These are phyloP conservation scores for Lasioglossum leucozonium DNA, from an alignment of 2,888 invertebrate species.

Conservation along the genomic window DNA sequence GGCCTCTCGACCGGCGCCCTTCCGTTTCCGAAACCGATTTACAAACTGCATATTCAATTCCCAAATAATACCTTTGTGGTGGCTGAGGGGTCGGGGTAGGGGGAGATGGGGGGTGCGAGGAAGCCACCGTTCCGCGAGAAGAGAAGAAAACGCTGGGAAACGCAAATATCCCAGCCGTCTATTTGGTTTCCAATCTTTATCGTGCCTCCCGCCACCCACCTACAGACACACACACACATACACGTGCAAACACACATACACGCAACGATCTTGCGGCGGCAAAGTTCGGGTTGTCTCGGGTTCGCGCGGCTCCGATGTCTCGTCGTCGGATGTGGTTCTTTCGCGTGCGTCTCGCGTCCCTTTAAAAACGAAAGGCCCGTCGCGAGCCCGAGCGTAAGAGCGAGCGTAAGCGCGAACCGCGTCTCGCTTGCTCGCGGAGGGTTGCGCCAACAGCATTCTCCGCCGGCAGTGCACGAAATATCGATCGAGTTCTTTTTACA, in stretches of 20 bases:
- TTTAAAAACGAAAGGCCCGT: slow-evolving; percentile 45
- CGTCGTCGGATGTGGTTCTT: slow-evolving; percentile 37
- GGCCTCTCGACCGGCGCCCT: slow-evolving; percentile 11
- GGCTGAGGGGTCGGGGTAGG: background rate
- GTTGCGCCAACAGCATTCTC: slow-evolving; percentile 50
- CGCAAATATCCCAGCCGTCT: slow-evolving; percentile 17
- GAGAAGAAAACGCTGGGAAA: slow-evolving; percentile 38
- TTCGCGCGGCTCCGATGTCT: slow-evolving; percentile 28
- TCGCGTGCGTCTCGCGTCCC: slow-evolving; percentile 46
- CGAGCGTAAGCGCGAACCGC: background rate
- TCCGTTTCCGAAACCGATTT: slow-evolving; percentile 51
- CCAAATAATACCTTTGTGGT: slow-evolving; percentile 47
- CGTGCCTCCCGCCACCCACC: background rate
- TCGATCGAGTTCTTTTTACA: slow-evolving; percentile 75
- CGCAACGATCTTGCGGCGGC: background rate
- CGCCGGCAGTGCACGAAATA: slow-evolving; percentile 68
- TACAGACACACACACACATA: background rate
- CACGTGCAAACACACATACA: background rate
- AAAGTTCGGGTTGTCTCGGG: background rate
- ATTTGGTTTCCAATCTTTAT: slow-evolving; percentile 50
- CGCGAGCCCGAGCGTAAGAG: background rate
- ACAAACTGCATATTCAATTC: slow-evolving; percentile 67
- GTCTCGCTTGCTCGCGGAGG: slow-evolving; percentile 26
- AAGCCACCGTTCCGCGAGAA: slow-evolving; percentile 18
- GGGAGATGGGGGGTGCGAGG: background rate